Percentiles rank a stretch among this genome's conserved stretches.
Evolutionary conservation across 2,888 invertebrate genomes (phyloP).

Genomic region (Dolomedes plantarius): DNA sequence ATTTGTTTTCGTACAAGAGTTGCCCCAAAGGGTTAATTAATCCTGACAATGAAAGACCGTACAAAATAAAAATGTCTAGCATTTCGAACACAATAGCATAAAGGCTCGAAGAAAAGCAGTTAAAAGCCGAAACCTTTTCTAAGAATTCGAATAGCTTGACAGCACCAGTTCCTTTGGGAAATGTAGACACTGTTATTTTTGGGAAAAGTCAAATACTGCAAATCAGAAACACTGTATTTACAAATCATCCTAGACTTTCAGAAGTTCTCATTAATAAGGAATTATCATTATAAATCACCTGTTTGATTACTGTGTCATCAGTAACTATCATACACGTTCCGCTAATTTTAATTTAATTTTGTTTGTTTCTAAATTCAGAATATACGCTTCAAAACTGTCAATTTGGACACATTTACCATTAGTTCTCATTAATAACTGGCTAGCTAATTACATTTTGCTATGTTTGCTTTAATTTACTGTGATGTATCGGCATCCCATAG

Average conservation of each 20-base stretch:
- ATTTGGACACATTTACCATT: too few relatives aligned
- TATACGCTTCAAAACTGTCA: too few relatives aligned
- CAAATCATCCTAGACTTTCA: not conserved
- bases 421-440: too few relatives aligned
- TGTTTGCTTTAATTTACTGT: too few relatives aligned
- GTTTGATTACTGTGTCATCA: too few relatives aligned
- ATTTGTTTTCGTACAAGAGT: conserved; percentile 3
- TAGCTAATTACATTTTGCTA: too few relatives aligned
- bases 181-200: not conserved
- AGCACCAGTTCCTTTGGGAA: not conserved
- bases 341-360: too few relatives aligned
- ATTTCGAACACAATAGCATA: not conserved
- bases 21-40: conserved; percentile 24
- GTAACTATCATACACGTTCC: too few relatives aligned
- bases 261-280: not conserved
- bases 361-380: too few relatives aligned
- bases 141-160: conserved; percentile 1
- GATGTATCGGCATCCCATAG: too few relatives aligned
- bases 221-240: not conserved
- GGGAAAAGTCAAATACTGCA: not conserved
- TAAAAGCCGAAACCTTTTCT: not conserved
- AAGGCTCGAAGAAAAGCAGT: not conserved
- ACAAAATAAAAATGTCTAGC: not conserved
- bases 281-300: not conserved
- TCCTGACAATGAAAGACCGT: conserved; percentile 17